A percentile compares a stretch with the other conserved stretches of the same genome.
Evolutionary conservation across 1,140 invertebrate species (phyloP).

Genomic region (Daktulosphaira vitifoliae): DNA sequence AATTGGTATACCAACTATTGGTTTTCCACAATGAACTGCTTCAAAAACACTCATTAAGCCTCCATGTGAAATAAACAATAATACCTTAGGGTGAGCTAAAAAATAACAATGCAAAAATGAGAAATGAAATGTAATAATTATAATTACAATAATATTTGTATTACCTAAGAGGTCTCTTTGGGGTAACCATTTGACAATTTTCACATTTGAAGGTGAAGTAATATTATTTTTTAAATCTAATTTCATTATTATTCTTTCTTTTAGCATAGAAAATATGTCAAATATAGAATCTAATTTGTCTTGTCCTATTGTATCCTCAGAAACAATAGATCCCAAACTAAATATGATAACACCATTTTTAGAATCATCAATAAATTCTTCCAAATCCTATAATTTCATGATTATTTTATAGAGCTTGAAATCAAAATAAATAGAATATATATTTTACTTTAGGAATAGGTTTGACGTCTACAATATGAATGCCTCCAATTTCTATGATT

Average conservation of each 20-base stretch:
- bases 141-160: too few species aligned
- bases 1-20: conserved; percentile 47
- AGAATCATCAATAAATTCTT: conserved; percentile 50
- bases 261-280: conserved; percentile 41
- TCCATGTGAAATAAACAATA: conserved; percentile 54
- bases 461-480: conserved; percentile 52
- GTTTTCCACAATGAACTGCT: conserved; percentile 50
- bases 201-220: conserved; percentile 46
- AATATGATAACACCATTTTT: conserved; percentile 56
- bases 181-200: conserved; percentile 53
- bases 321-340: conserved; percentile 50
- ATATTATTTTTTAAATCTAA: conserved; percentile 47
- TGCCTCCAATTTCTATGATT: conserved; percentile 57
- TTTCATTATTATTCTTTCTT: conserved; percentile 57
- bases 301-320: neutral
- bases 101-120: conserved; percentile 22
- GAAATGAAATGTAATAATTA: neutral
- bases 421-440: neutral
- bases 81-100: conserved; percentile 48
- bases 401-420: neutral
- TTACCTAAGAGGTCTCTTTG: conserved; percentile 52
- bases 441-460: conserved; percentile 47
- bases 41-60: conserved; percentile 53
- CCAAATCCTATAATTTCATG: conserved; percentile 47
- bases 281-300: conserved; percentile 19